These are phyloP conservation scores for Antechinus flavipes DNA, from an alignment of 2,113 vertebrate genomes.

Conservation along the genomic window DNA sequence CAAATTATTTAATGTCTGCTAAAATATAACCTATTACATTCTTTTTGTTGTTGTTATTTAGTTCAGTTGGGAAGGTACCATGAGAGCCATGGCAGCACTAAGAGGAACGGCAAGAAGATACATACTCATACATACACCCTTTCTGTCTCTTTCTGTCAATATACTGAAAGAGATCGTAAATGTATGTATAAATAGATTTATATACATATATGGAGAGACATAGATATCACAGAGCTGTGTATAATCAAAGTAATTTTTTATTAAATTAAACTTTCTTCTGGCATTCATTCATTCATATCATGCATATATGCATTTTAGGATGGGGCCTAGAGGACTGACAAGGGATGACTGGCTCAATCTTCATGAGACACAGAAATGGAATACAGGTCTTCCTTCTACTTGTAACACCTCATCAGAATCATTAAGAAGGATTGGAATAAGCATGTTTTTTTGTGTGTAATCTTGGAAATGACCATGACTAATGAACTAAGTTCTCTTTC, in stretches of 20 bases:
- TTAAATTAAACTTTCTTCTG: background rate
- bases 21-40: background rate
- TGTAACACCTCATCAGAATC: background rate
- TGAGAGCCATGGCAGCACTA: too few species aligned
- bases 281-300: background rate
- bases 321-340: background rate
- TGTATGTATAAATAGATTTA: too few species aligned
- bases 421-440: background rate
- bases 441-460: background rate
- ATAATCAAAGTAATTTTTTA: background rate
- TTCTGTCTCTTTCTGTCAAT: too few species aligned
- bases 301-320: background rate
- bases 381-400: background rate
- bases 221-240: too few species aligned
- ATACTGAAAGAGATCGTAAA: too few species aligned
- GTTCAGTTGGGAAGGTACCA: background rate
- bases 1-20: background rate
- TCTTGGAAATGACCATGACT: background rate
- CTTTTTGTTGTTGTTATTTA: background rate
- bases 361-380: background rate
- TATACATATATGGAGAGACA: too few species aligned
- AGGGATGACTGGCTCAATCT: background rate
- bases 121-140: too few species aligned
- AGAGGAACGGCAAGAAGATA: too few species aligned
- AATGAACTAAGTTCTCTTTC: background rate